These are phyloP conservation scores for Corapipo altera DNA, from an alignment of 2,113 vertebrate species.

Conservation along the genomic window DNA sequence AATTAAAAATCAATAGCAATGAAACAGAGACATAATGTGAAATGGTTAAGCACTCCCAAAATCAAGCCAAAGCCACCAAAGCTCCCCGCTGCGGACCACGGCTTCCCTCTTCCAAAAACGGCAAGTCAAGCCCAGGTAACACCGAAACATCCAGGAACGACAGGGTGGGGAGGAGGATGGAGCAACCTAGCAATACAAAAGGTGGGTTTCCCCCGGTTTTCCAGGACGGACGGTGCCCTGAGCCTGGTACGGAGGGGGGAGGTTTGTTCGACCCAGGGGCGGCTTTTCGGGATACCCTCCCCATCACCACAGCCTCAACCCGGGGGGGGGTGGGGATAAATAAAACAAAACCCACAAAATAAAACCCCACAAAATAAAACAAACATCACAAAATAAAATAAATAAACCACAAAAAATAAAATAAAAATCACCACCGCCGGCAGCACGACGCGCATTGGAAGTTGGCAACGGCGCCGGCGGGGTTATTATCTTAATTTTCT, in stretches of 20 bases:
- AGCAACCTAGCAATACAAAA: neutral
- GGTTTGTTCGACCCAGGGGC: neutral
- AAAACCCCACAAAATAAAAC: neutral
- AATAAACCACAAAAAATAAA: neutral
- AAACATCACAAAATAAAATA: neutral
- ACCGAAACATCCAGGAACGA: neutral
- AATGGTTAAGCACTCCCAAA: neutral
- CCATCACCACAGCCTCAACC: neutral
- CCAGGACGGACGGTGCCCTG: neutral
- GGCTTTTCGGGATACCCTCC: neutral
- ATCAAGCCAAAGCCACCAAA: neutral
- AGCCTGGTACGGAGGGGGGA: neutral
- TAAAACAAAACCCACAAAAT: neutral
- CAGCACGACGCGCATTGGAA: neutral
- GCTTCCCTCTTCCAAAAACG: neutral
- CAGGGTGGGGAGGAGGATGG: neutral
- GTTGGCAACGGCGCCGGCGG: neutral
- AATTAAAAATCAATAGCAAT: neutral
- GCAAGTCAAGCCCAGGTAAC: neutral
- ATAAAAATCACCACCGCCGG: neutral
- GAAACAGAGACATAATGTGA: neutral
- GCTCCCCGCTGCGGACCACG: neutral
- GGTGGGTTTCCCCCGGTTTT: neutral
- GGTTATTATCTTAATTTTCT: neutral
- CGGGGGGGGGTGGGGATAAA: neutral